Base-by-base conservation (phyloP, 2,888 invertebrate genomes). In the Eilema sororculum region DNA sequence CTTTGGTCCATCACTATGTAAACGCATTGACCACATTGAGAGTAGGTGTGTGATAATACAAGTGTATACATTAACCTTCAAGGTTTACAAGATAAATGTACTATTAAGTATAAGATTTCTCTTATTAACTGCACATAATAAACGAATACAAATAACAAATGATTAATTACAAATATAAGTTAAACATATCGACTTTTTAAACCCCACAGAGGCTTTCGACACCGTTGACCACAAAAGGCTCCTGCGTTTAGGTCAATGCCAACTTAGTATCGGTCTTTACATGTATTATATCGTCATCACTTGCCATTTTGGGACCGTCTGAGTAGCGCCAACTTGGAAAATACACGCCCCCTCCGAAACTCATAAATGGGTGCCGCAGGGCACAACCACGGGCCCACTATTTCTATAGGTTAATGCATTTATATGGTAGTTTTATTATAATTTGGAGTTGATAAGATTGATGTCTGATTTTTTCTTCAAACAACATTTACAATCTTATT, bases 161-260 rank as follows among this genome's bases (percentile, higher is more conserved):
- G 13, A 56, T 22, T 71, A 78, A 70, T 76, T 56, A 72, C 72
- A 82, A 77, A 71, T 37, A 52, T 56, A 41, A 20, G 58, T 74
- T 76, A 77, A 75, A 68, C 57, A 78, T 76, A 78, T 78, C 72
- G 71, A 74, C 72, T 71, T 77, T 81, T 80, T 77, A 83, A 84
- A 86, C 78, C 80, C 73, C 75, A 79, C 82, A 72, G 78, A 81
- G 75, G 87, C 89, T 93, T 93, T 93, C 90, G 89, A 85, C 88
- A 92, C 83, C 73, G 81, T 80, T 86, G 82, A 86, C 90, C 90
- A 89, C 86, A 90, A 87, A 92, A 86, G 91, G 92, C 76, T 77
- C 74, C 78, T 77, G 75, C 80, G 86, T 82, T 80, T 87, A 85
- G 93, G 93, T 93, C 93, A 93, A 92, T 93, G 93, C 86, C 93